Conservation (phyloP, 2,888 invertebrate genomes). For the Galeopsomyia nigrocyanea region DNA sequence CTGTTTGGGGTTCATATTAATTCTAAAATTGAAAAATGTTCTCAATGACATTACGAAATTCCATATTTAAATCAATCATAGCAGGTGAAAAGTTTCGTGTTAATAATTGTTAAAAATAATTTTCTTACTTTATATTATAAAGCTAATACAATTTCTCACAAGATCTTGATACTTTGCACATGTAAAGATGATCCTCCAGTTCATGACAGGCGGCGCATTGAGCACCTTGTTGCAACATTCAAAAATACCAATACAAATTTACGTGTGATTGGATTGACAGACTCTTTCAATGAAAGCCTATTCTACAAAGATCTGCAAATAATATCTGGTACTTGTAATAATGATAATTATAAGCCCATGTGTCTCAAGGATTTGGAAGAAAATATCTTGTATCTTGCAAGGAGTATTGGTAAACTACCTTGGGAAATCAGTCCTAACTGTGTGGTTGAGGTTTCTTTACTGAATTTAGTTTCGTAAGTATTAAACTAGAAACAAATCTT, state of each 20-base stretch:
- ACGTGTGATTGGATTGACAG: constrained; percentile 46
- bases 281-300: constrained; percentile 45
- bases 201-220: constrained; percentile 40
- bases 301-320: constrained; percentile 52
- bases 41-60: too few relatives aligned
- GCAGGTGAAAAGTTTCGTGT: too few relatives aligned
- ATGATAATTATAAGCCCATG: constrained; percentile 30
- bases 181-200: constrained; percentile 49
- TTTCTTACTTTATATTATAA: too few relatives aligned
- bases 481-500: neutral
- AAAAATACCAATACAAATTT: constrained; percentile 45
- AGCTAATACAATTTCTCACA: constrained; percentile 39
- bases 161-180: constrained; percentile 50
- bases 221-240: constrained; percentile 46
- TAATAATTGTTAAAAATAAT: too few relatives aligned
- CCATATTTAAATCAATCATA: too few relatives aligned
- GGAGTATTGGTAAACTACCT: constrained; percentile 40
- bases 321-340: constrained; percentile 43
- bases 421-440: constrained; percentile 44
- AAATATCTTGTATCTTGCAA: constrained; percentile 46
- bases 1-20: too few relatives aligned
- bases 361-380: constrained; percentile 46
- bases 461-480: constrained; percentile 40
- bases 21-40: too few relatives aligned
- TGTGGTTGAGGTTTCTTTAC: constrained; percentile 25